Base-by-base conservation (phyloP, 2,113 vertebrate genomes). In the Serilophus lunatus region DNA sequence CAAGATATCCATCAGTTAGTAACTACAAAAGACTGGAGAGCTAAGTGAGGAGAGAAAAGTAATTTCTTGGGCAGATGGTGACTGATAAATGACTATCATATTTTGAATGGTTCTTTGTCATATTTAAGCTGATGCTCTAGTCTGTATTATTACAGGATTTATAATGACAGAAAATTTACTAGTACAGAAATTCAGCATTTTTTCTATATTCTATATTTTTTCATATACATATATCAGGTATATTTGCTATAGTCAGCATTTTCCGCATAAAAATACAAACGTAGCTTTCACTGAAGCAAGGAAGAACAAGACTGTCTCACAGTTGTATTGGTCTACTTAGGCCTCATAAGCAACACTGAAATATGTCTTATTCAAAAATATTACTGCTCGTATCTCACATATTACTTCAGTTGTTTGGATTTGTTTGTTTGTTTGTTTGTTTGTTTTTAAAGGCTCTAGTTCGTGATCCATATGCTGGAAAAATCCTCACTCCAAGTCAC, bases 41-140 rank as follows among this genome's bases (percentile, higher is more conserved):
- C 9, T 70, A 81, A 78, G 64, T 71, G 93, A 94, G 78, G 93
- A 75, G 16, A 95, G 64, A 94, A 75, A 81, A 88, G 36, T 63
- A 81, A 90, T 90, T 94, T 92, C 31, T 88, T 74, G 47, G 33
- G 17, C 59, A 83, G 59, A 81, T 59, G n/a, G n/a, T n/a, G n/a
- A 47, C 20, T n/a, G n/a, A 94, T 83, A 88, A 88, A 86, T 44
- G 13, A 17, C 35, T 72, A 51, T 56, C 36, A 24, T 72, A 64
- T 86, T 88, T 86, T 86, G 72, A 94, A 94, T 69, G 40, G n/a
- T 18, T 77, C 85, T 90, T 86, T 88, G 29, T 63, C 31, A 18
- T 82, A 64, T n/a, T 90, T 70, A 92, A 82, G 15, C 17, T 78
- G 47, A 70, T 71, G 35, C 6, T 35, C 8, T 50, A 17, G 4